Base-by-base conservation (phyloP, 2,113 vertebrate species). In the Lepus timidus region DNA sequence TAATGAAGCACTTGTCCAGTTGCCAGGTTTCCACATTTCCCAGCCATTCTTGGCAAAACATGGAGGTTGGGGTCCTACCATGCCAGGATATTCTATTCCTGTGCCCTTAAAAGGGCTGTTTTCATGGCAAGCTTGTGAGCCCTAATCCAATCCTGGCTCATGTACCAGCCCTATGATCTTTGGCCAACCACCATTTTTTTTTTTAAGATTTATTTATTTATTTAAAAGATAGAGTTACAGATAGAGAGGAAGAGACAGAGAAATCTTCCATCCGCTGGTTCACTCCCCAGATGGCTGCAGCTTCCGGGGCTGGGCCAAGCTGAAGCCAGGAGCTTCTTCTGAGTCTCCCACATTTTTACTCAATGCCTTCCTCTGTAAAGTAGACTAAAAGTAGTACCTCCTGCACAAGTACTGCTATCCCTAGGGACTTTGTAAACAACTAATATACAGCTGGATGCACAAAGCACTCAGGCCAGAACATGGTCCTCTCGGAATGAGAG, bases 391-490 rank as follows among this genome's bases (percentile, higher is more conserved):
- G 11, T 3, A 71, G 7, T 39, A 8, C n/a, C 31, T 64, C 29
- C 39, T 65, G 89, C 31, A 16, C 0, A 58, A 23, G 65, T 36
- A 19, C 36, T 36, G 2, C 36, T 2, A 16, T 55, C 70, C 51
- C 33, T 13, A 51, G 9, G 76, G 17, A 33, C 25, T 29, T 8
- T 9, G 65, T 25, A 85, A 67, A 49, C 13, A 55, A 49, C 36
- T 29, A 36, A 36, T 22, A 39, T 0, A 2, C 4, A 27, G 31
- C 71, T 36, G 17, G 0, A 5, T 9, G 52, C 20, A 19, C 19
- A 51, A 16, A 68, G 25, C 25, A 20, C 27, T 91, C 17, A 19
- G 33, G 29, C 22, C n/a, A 36, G 8, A n/a, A n/a, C 51, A 68
- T 9, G 2, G 12, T 4, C 25, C 39, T n/a, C 49, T 74, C 1